Evolutionary conservation across 1,140 invertebrate genomes (phyloP).

Genomic region (Tenebrio molitor): DNA sequence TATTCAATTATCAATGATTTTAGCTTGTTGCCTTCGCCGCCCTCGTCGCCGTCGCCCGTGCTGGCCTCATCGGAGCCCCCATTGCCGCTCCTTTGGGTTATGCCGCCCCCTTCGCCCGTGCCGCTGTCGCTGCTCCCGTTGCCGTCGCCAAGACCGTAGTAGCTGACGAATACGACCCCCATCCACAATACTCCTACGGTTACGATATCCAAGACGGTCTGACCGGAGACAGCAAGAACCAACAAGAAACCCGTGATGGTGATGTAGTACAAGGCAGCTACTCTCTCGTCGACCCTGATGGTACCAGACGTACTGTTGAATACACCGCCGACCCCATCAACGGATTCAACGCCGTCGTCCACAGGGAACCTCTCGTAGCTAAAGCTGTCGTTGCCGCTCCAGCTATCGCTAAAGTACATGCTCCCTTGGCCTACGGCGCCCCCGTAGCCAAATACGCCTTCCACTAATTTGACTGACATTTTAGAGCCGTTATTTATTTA

Average conservation of each 20-base stretch:
- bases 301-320: slow-evolving; percentile 73
- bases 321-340: no score
- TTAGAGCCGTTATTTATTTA: slow-evolving; percentile 8
- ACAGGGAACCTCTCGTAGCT: no score
- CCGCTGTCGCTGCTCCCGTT: slow-evolving; percentile 39
- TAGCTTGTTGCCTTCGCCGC: slow-evolving; percentile 50
- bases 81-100: slow-evolving; percentile 11
- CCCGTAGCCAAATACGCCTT: slow-evolving; percentile 63
- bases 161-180: slow-evolving; percentile 68
- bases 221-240: slow-evolving; percentile 75
- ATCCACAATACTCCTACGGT: slow-evolving; percentile 73
- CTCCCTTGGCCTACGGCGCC: slow-evolving; percentile 70
- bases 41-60: slow-evolving; percentile 54
- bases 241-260: slow-evolving; percentile 70
- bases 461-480: slow-evolving; percentile 11
- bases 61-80: slow-evolving; percentile 49
- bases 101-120: slow-evolving; percentile 47
- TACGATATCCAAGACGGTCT: slow-evolving; percentile 73
- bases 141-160: slow-evolving; percentile 56
- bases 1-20: slow-evolving; percentile 12
- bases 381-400: no score
- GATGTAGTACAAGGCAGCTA: slow-evolving; percentile 67
- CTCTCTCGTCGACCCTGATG: slow-evolving; percentile 76
- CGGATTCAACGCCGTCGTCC: no score
- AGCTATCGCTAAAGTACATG: slow-evolving; percentile 80